Conservation (phyloP, 1,140 invertebrate genomes). For the Drosophila repleta region DNA sequence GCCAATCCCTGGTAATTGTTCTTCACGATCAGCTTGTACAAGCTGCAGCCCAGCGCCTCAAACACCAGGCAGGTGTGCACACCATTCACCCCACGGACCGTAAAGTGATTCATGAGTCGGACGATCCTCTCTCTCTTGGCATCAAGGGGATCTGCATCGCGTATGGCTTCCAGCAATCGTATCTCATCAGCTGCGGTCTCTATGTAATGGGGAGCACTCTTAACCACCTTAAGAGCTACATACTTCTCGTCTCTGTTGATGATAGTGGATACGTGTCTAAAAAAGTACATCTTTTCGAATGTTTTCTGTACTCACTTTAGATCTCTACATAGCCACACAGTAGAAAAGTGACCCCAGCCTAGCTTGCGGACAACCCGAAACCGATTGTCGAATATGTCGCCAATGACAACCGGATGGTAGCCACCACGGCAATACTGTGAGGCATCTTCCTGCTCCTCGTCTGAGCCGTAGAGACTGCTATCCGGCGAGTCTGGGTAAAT, state of each 20-base stretch:
- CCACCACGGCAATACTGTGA: slow-evolving; percentile 97
- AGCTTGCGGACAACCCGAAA: slow-evolving; percentile 98
- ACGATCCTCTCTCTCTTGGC: slow-evolving; percentile 97
- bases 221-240: slow-evolving; percentile 99
- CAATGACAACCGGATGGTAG: slow-evolving; percentile 97
- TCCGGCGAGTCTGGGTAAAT: slow-evolving; percentile 82
- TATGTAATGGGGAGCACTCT: slow-evolving; percentile 98
- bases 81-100: slow-evolving; percentile 98
- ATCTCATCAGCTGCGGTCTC: slow-evolving; percentile 99
- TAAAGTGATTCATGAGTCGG: slow-evolving; percentile 98
- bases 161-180: slow-evolving; percentile 96
- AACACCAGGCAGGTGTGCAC: slow-evolving; percentile 98
- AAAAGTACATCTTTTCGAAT: not conserved
- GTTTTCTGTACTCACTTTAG: slow-evolving; percentile 84
- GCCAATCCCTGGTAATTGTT: slow-evolving; percentile 99
- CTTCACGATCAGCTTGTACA: slow-evolving; percentile 98
- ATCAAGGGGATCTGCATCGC: slow-evolving; percentile 95
- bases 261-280: not conserved
- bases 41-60: slow-evolving; percentile 98
- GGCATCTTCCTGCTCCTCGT: slow-evolving; percentile 98
- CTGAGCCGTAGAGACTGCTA: slow-evolving; percentile 84
- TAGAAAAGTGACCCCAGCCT: slow-evolving; percentile 99
- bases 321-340: slow-evolving; percentile 99
- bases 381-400: slow-evolving; percentile 95
- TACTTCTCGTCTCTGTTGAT: slow-evolving; percentile 91